phyloP scores from a whole-genome alignment of 2,888 invertebrate genomes.

The Drosophila monieri region DNA sequence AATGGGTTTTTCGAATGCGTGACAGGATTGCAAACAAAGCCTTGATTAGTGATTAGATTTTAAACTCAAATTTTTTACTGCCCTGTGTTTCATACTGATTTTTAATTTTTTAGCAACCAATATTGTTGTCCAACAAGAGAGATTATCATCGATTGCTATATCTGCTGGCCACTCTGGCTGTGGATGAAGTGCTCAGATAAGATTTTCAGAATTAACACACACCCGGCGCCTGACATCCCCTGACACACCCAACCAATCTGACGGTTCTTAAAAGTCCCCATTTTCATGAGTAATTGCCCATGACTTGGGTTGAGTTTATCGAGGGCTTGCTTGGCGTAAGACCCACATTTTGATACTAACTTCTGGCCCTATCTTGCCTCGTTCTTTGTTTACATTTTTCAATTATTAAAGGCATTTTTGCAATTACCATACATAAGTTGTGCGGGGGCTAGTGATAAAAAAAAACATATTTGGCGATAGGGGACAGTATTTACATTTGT shows the following conservation, averaged over 20 bases:
- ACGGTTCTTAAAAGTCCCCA: neutral
- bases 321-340: neutral
- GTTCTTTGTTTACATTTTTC: slow-evolving; percentile 25
- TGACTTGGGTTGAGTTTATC: neutral
- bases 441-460: neutral
- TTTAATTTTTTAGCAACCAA: slow-evolving; percentile 15
- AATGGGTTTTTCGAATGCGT: slow-evolving; percentile 16
- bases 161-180: slow-evolving; percentile 24
- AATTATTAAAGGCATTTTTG: slow-evolving; percentile 3
- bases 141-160: slow-evolving; percentile 41
- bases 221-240: slow-evolving; percentile 15
- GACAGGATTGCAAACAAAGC: slow-evolving; percentile 36
- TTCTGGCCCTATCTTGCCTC: neutral
- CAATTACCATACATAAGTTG: slow-evolving; percentile 15
- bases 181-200: slow-evolving; percentile 60
- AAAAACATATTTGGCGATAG: neutral
- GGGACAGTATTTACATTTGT: slow-evolving; percentile 15
- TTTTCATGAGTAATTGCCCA: neutral
- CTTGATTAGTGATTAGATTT: slow-evolving; percentile 9
- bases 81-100: slow-evolving; percentile 5
- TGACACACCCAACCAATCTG: too few species aligned
- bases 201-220: slow-evolving; percentile 28
- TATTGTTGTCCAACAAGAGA: slow-evolving; percentile 17
- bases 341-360: neutral
- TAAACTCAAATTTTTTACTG: neutral